Evolutionary conservation across 2,888 invertebrate species (phyloP).

Genomic region (Mermis nigrescens): DNA sequence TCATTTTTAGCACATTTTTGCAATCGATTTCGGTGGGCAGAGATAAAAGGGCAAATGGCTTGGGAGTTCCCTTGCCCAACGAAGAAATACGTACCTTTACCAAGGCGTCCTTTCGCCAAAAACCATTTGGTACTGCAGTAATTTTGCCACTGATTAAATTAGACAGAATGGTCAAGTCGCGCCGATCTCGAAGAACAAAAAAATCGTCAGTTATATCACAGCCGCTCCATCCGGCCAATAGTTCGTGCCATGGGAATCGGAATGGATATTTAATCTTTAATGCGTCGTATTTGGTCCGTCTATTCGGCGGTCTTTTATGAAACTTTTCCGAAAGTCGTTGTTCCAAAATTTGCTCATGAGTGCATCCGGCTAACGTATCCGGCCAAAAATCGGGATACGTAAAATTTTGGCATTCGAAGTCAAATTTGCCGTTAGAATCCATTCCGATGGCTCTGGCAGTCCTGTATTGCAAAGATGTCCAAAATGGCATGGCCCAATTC

Average conservation of each 20-base stretch:
- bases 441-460: slow-evolving; percentile 54
- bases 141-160: neutral
- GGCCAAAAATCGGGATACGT: slow-evolving; percentile 20
- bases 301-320: slow-evolving; percentile 50
- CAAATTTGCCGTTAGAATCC: slow-evolving; percentile 49
- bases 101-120: slow-evolving; percentile 29
- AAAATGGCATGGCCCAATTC: slow-evolving; percentile 64
- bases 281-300: slow-evolving; percentile 60
- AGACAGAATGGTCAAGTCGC: neutral
- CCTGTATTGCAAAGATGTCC: slow-evolving; percentile 51
- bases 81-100: slow-evolving; percentile 49
- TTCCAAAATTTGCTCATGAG: neutral
- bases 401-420: slow-evolving; percentile 48
- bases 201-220: neutral
- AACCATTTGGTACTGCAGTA: neutral
- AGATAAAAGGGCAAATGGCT: slow-evolving; percentile 52
- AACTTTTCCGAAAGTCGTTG: neutral
- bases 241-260: slow-evolving; percentile 46
- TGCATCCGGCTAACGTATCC: neutral
- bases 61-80: slow-evolving; percentile 45
- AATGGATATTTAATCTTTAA: slow-evolving; percentile 59
- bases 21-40: slow-evolving; percentile 42
- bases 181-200: slow-evolving; percentile 9
- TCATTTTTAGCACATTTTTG: slow-evolving; percentile 9
- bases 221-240: slow-evolving; percentile 24